These are phyloP conservation scores for Cataglyphis altisquamis DNA, from an alignment of 2,888 invertebrate genomes.

Conservation along the genomic window DNA sequence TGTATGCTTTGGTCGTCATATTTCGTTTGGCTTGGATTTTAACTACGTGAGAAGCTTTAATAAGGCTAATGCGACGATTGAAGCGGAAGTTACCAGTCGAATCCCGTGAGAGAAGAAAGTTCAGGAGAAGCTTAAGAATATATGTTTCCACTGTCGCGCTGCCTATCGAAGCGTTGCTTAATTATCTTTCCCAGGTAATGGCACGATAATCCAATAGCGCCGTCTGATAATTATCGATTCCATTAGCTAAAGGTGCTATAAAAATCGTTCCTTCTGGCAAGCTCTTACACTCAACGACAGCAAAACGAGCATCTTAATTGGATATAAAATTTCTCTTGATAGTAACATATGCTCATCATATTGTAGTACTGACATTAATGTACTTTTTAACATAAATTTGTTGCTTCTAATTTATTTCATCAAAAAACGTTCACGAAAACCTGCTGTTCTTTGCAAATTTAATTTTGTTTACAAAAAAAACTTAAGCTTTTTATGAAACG, in stretches of 20 bases:
- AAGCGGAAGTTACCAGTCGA: conserved; percentile 26
- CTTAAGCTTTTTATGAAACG: not conserved
- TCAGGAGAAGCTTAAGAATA: conserved; percentile 52
- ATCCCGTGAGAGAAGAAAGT: conserved; percentile 12
- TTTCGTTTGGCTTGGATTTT: conserved; percentile 12
- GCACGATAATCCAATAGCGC: conserved; percentile 80
- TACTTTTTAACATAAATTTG: not conserved
- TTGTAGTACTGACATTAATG: conserved; percentile 18
- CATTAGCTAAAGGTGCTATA: conserved; percentile 83
- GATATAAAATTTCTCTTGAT: not conserved
- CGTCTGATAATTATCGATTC: conserved; percentile 78
- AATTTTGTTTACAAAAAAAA: not conserved
- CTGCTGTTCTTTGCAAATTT: not conserved
- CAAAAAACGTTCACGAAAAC: not conserved
- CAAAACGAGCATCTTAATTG: conserved; percentile 23
- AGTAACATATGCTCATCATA: not conserved
- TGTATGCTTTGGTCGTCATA: not conserved
- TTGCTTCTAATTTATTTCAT: not conserved
- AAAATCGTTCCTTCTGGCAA: conserved; percentile 72
- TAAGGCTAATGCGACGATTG: conserved; percentile 33
- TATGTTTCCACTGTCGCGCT: conserved; percentile 62
- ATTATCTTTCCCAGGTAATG: conserved; percentile 75
- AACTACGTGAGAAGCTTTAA: conserved; percentile 14
- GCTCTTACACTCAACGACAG: not conserved
- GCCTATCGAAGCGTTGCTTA: conserved; percentile 79